Evolutionary conservation across 2,113 vertebrate genomes (phyloP).

Genomic region (Rhabdomys dilectus): DNA sequence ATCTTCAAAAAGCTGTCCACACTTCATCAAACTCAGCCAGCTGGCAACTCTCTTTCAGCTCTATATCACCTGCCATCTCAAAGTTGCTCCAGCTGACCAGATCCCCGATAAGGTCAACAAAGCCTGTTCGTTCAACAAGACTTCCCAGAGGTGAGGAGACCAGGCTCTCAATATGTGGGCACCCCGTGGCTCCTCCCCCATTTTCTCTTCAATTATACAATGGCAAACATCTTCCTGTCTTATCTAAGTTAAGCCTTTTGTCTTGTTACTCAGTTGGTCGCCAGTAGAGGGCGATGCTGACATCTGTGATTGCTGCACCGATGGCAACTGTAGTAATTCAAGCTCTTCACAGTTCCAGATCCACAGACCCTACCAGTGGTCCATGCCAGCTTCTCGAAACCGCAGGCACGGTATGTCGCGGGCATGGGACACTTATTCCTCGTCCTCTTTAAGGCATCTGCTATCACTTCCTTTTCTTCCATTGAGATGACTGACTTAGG

Average conservation of each 20-base stretch:
- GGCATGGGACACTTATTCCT: fast-evolving
- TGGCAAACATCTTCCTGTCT: neutral
- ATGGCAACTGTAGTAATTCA: conserved; percentile 62
- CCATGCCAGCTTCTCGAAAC: neutral
- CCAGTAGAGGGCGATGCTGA: conserved; percentile 82
- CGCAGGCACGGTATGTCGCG: conserved; percentile 69
- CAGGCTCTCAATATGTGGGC: neutral
- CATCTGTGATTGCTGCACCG: conserved; percentile 84
- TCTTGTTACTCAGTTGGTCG: conserved; percentile 77
- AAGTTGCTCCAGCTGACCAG: conserved; percentile 65
- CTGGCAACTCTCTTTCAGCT: conserved; percentile 69
- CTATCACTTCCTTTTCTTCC: neutral
- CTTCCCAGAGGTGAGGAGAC: conserved; percentile 76
- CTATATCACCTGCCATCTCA: conserved; percentile 85
- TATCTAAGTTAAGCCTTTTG: neutral
- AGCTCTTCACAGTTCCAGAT: neutral
- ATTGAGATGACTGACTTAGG: neutral
- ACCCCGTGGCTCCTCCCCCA: no score
- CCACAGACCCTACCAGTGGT: neutral
- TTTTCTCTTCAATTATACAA: neutral
- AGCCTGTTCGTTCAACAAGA: conserved; percentile 86
- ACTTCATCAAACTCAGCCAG: neutral
- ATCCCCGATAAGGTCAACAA: conserved; percentile 83
- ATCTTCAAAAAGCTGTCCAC: no score
- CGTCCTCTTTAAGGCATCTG: neutral